Percentiles rank a stretch among this genome's conserved stretches.
Conservation (phyloP, 30 jellyfish, hydroid and myxozoan genomes). For the Pseudorhiza aurosa region DNA sequence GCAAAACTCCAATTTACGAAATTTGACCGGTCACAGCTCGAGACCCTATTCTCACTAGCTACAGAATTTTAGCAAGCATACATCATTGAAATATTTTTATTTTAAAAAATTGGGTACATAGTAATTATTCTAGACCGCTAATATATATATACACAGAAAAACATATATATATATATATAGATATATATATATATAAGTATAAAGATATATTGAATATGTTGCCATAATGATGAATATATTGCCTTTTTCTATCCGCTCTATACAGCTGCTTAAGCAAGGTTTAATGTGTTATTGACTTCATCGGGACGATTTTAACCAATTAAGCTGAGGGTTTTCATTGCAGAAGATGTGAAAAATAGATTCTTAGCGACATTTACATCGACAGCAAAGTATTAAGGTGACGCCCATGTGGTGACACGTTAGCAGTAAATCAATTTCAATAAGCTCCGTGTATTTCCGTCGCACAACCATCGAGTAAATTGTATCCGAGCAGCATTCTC, state of each 20-base stretch:
- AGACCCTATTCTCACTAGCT: neutral
- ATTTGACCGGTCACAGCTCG: too few relatives aligned
- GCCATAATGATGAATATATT: too few relatives aligned
- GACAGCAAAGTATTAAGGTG: neutral
- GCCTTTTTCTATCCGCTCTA: too few relatives aligned
- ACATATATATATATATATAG: neutral
- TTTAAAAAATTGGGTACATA: neutral
- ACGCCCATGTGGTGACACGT: neutral
- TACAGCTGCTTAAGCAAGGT: too few relatives aligned
- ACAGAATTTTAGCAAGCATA: conserved; percentile 8
- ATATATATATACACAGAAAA: neutral
- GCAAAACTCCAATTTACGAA: too few relatives aligned
- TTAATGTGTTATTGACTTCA: too few relatives aligned
- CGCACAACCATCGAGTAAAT: too few relatives aligned
- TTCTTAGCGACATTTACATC: neutral
- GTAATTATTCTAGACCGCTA: conserved; percentile 4
- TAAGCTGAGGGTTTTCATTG: neutral
- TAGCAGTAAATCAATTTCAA: neutral
- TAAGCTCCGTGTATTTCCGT: too few relatives aligned
- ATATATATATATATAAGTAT: too few relatives aligned
- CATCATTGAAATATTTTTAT: conserved; percentile 11
- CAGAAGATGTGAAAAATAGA: neutral
- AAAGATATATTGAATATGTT: too few relatives aligned
- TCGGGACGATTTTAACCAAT: neutral
- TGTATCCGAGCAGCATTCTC: too few relatives aligned